Conservation (phyloP, 2,113 vertebrate species). For the Tragulus kanchil region DNA sequence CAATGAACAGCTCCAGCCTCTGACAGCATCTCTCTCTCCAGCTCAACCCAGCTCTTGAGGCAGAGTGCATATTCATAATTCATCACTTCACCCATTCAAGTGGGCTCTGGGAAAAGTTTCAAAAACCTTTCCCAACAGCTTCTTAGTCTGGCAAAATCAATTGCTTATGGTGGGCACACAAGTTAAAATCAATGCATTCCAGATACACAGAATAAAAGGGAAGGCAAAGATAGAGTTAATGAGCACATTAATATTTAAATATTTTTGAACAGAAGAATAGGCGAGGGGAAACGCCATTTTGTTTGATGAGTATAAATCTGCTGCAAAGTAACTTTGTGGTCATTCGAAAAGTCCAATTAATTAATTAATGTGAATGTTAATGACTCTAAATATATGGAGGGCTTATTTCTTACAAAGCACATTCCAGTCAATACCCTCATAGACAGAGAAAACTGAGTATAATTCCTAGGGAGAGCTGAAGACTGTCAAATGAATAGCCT, state of each 20-base stretch:
- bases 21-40: neutral
- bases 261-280: neutral
- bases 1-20: neutral
- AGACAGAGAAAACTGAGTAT: neutral
- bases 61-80: neutral
- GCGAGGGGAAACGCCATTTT: neutral
- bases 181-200: neutral
- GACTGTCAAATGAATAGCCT: neutral
- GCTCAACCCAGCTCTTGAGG: neutral
- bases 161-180: neutral
- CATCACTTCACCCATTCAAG: neutral
- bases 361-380: neutral
- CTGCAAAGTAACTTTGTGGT: neutral
- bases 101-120: neutral
- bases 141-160: neutral
- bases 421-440: neutral
- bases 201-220: neutral
- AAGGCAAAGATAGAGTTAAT: neutral
- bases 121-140: neutral
- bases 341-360: neutral
- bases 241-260: neutral
- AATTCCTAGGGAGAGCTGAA: neutral
- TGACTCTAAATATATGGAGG: neutral
- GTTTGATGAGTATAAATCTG: neutral
- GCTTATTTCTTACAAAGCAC: neutral